Conservation (phyloP, 2,113 vertebrate species). For the Galeopterus variegatus region DNA sequence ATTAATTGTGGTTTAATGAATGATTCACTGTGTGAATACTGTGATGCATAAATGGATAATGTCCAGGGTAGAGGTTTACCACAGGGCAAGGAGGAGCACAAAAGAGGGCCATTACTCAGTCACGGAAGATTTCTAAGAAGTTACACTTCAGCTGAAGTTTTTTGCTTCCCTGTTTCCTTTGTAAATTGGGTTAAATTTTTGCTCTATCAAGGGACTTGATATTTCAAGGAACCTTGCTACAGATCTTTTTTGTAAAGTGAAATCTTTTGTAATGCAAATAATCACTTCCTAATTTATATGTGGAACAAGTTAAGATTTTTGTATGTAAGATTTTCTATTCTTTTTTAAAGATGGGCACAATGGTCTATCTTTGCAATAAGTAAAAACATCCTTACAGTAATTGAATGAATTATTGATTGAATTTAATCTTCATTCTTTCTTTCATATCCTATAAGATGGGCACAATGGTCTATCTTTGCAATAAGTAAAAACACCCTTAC, state of each 20-base stretch:
- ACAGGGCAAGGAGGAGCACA: not conserved
- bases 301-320: conserved; percentile 79
- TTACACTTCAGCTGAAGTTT: conserved; percentile 32
- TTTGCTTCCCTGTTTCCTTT: conserved; percentile 48
- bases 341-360: conserved; percentile 67
- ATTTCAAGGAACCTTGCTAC: conserved; percentile 70
- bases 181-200: conserved; percentile 78
- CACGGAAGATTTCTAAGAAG: conserved; percentile 28
- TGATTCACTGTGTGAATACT: not conserved
- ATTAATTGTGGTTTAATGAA: not conserved
- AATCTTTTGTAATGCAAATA: conserved; percentile 82
- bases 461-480: conserved; percentile 75
- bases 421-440: conserved; percentile 75
- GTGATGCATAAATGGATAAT: not conserved
- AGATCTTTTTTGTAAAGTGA: conserved; percentile 76
- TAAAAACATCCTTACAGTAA: conserved; percentile 79
- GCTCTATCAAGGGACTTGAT: conserved; percentile 68
- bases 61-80: not conserved
- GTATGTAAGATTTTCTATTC: conserved; percentile 64
- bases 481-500: conserved; percentile 77
- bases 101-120: not conserved
- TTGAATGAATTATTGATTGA: conserved; percentile 80
- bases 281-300: conserved; percentile 80
- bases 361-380: conserved; percentile 76
- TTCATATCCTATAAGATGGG: conserved; percentile 59